phyloP scores from a whole-genome alignment of 2,113 vertebrate genomes.

The Xenotilapia leptura region DNA sequence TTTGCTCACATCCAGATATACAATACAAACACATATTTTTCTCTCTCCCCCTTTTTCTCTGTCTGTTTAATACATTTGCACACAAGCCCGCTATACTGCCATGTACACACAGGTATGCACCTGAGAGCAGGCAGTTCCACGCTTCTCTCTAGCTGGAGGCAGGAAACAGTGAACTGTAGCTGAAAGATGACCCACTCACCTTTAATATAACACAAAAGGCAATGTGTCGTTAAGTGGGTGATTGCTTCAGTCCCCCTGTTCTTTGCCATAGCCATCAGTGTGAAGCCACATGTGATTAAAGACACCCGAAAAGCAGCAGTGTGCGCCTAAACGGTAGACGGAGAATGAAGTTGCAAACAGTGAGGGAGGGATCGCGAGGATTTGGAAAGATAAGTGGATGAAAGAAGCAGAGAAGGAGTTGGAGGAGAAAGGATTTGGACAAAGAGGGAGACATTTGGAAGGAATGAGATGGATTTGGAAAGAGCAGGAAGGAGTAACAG shows the following conservation, averaged over 20 bases:
- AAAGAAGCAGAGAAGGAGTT: neutral
- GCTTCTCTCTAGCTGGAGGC: neutral
- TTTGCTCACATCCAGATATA: neutral
- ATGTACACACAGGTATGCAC: neutral
- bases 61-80: neutral
- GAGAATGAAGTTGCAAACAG: neutral
- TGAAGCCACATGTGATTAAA: slow-evolving; percentile 21
- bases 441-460: neutral
- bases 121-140: neutral
- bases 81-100: neutral
- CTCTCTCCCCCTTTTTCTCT: neutral
- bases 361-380: neutral
- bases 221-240: neutral
- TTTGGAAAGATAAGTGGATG: neutral
- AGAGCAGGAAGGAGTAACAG: neutral
- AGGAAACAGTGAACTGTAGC: slow-evolving; percentile 2
- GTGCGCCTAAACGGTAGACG: neutral
- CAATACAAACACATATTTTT: neutral
- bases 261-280: neutral
- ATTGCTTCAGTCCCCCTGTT: slow-evolving; percentile 18
- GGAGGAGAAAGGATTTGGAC: neutral
- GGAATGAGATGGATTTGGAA: neutral
- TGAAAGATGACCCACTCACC: slow-evolving; percentile 33
- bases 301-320: neutral
- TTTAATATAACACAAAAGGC: slow-evolving; percentile 26